Evolutionary conservation across 2,888 invertebrate species (phyloP).

Genomic region (Bellardia pandia): DNA sequence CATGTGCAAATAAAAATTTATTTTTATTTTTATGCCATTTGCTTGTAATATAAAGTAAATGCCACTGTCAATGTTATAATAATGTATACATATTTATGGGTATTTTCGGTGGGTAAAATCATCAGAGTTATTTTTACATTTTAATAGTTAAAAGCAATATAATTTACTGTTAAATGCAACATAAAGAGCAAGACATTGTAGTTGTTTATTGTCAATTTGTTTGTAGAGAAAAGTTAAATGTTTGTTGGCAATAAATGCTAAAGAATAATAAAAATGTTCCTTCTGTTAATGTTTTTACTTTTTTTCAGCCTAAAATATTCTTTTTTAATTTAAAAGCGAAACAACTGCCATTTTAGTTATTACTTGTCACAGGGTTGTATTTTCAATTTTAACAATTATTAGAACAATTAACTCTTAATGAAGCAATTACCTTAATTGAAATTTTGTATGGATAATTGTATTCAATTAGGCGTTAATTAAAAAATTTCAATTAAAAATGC

Average conservation of each 20-base stretch:
- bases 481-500: too few species aligned
- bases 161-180: slow-evolving; percentile 20
- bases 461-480: too few species aligned
- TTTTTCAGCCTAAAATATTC: too few species aligned
- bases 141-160: background rate
- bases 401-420: too few species aligned
- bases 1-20: background rate
- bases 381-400: too few species aligned
- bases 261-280: background rate
- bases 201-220: slow-evolving; percentile 13
- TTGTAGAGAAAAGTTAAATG: background rate
- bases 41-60: slow-evolving; percentile 15
- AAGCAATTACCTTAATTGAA: too few species aligned
- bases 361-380: too few species aligned
- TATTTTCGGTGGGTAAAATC: background rate
- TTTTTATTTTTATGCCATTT: slow-evolving; percentile 8
- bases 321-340: too few species aligned
- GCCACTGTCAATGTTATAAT: slow-evolving; percentile 24
- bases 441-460: too few species aligned
- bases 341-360: too few species aligned
- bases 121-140: background rate
- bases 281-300: too few species aligned
- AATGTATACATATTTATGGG: background rate
- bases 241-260: background rate
- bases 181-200: slow-evolving; percentile 41